These are phyloP conservation scores for Phacellophora camtschatica DNA, from an alignment of 30 jellyfish, hydroid and myxozoan species.

Conservation along the genomic window DNA sequence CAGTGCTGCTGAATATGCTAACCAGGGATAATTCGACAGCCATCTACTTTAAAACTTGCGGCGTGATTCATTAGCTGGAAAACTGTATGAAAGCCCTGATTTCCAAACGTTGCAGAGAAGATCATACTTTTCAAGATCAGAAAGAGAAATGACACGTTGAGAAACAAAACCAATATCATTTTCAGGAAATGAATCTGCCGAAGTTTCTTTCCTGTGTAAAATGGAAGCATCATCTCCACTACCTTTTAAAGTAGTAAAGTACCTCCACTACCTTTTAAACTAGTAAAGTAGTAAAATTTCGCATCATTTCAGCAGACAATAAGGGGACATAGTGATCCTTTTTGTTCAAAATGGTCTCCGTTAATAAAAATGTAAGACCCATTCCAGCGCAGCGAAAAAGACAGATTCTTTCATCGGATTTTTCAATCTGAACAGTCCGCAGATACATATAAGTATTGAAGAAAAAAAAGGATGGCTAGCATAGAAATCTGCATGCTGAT, in stretches of 20 bases:
- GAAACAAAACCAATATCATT: too few relatives aligned
- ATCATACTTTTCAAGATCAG: too few relatives aligned
- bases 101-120: not conserved
- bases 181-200: not conserved
- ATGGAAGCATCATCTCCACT: too few relatives aligned
- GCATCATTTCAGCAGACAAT: not conserved
- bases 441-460: too few relatives aligned
- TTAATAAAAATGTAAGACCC: not conserved
- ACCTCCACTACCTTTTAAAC: too few relatives aligned
- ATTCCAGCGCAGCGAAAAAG: constrained; percentile 21
- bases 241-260: too few relatives aligned
- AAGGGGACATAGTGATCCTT: constrained; percentile 51
- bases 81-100: too few relatives aligned
- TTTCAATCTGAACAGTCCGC: too few relatives aligned
- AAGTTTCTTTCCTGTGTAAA: not conserved
- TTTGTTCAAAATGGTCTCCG: not conserved
- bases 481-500: too few relatives aligned
- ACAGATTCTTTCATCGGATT: constrained; percentile 3
- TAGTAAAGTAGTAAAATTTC: too few relatives aligned
- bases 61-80: constrained; percentile 15
- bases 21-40: constrained; percentile 50
- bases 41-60: constrained; percentile 37
- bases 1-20: constrained; percentile 16
- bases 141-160: too few relatives aligned
- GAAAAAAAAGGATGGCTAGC: too few relatives aligned